These are phyloP conservation scores for Gastracanthus pulcherrimus DNA, from an alignment of 2,888 invertebrate species.

Conservation along the genomic window DNA sequence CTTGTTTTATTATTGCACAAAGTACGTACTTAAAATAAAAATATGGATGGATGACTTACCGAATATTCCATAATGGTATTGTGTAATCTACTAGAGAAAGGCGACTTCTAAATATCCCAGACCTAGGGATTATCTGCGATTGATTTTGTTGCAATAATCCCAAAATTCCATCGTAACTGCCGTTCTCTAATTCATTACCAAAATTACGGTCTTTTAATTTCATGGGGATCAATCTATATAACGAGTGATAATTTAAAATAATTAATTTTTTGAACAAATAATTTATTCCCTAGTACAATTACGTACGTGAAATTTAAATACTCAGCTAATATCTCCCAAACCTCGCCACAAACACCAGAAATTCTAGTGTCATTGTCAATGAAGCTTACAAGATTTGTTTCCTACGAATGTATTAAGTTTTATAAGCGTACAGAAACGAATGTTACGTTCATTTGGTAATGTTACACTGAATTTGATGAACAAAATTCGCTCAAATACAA, in stretches of 20 bases:
- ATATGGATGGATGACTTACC: constrained; percentile 42
- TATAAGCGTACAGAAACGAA: no score
- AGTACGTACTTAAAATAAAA: background rate
- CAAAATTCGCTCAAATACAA: background rate
- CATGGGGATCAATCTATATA: constrained; percentile 41
- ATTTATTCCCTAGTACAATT: background rate
- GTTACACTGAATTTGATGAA: background rate
- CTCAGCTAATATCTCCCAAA: constrained; percentile 53
- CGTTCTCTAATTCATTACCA: constrained; percentile 47
- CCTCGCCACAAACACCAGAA: constrained; percentile 49
- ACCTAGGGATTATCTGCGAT: constrained; percentile 59
- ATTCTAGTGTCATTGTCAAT: constrained; percentile 50
- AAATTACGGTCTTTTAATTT: constrained; percentile 38
- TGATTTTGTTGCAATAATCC: constrained; percentile 57
- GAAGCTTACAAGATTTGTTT: constrained; percentile 50
- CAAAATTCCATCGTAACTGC: constrained; percentile 57
- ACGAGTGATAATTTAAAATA: background rate
- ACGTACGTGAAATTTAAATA: constrained; percentile 57
- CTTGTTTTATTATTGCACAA: background rate
- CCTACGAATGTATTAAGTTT: constrained; percentile 6
- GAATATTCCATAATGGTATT: constrained; percentile 59
- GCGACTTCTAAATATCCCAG: constrained; percentile 42
- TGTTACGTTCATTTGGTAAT: no score
- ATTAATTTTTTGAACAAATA: no score
- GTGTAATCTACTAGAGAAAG: constrained; percentile 57